phyloP scores from a whole-genome alignment of 30 jellyfish, hydroid and myxozoan genomes.

The Hydractinia symbiolongicarpus region DNA sequence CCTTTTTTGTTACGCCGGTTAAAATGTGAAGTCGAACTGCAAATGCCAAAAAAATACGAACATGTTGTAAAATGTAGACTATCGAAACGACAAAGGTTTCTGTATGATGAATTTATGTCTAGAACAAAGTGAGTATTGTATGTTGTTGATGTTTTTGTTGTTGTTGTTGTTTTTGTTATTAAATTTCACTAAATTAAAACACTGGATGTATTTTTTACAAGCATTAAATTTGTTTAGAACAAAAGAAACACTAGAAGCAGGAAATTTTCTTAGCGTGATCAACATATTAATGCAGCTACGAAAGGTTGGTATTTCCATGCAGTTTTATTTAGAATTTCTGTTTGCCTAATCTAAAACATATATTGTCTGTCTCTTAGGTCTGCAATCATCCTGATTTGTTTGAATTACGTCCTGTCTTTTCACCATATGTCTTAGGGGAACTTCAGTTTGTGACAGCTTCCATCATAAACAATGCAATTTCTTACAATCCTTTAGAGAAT shows the following conservation, averaged over 20 bases:
- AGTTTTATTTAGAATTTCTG: neutral
- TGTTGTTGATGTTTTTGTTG: too few relatives aligned
- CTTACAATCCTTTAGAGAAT: slow-evolving; percentile 49
- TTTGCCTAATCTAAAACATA: too few relatives aligned
- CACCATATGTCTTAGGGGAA: slow-evolving; percentile 74
- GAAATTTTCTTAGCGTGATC: slow-evolving; percentile 85
- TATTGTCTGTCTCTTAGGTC: slow-evolving; percentile 40
- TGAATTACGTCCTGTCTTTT: slow-evolving; percentile 81
- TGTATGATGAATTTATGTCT: slow-evolving; percentile 91
- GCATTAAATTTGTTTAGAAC: slow-evolving; percentile 35
- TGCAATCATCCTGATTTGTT: slow-evolving; percentile 97
- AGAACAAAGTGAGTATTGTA: slow-evolving; percentile 72
- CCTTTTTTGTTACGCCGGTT: slow-evolving; percentile 81
- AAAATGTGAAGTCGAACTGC: slow-evolving; percentile 88
- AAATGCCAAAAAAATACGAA: slow-evolving; percentile 87
- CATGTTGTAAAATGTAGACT: slow-evolving; percentile 77
- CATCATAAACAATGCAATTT: slow-evolving; percentile 22
- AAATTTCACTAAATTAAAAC: too few relatives aligned
- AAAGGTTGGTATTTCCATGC: slow-evolving; percentile 39
- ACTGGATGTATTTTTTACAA: too few relatives aligned
- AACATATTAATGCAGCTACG: slow-evolving; percentile 89
- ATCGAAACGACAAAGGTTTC: slow-evolving; percentile 82
- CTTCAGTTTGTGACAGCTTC: slow-evolving; percentile 59
- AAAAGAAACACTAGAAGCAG: slow-evolving; percentile 73
- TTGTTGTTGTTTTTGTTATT: too few relatives aligned